These are phyloP conservation scores for Brachyhypopomus occidentalis DNA, from an alignment of 2,113 vertebrate species.

Conservation along the genomic window DNA sequence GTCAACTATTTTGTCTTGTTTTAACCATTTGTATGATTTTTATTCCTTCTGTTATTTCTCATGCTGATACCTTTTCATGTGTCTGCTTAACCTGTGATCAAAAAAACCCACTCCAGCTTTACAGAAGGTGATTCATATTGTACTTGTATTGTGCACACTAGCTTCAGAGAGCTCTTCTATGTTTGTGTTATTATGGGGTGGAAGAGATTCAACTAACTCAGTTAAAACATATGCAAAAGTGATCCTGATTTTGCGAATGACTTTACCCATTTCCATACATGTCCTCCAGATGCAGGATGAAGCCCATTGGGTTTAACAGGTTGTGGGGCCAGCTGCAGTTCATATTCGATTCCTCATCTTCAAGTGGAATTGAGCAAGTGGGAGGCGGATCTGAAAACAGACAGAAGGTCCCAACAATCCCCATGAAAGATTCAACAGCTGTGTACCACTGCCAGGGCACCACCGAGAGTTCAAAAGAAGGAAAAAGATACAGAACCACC, in stretches of 20 bases:
- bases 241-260: background rate
- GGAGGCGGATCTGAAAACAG: constrained; percentile 52
- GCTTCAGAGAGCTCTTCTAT: no score
- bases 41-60: no score
- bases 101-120: no score
- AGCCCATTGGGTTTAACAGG: constrained; percentile 38
- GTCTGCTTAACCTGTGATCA: no score
- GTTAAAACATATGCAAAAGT: background rate
- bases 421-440: background rate
- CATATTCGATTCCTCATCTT: constrained; percentile 52
- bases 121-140: no score
- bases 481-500: background rate
- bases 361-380: constrained; percentile 50
- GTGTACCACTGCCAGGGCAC: background rate
- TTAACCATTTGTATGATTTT: no score
- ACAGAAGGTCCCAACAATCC: background rate
- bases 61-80: no score
- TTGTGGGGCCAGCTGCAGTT: constrained; percentile 61
- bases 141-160: no score
- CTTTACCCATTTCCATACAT: background rate
- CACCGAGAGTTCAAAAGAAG: background rate
- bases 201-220: no score
- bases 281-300: constrained; percentile 66
- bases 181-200: no score
- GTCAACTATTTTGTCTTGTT: no score